Base-by-base conservation (phyloP, 2,888 invertebrate species). In the Catocala nupta region DNA sequence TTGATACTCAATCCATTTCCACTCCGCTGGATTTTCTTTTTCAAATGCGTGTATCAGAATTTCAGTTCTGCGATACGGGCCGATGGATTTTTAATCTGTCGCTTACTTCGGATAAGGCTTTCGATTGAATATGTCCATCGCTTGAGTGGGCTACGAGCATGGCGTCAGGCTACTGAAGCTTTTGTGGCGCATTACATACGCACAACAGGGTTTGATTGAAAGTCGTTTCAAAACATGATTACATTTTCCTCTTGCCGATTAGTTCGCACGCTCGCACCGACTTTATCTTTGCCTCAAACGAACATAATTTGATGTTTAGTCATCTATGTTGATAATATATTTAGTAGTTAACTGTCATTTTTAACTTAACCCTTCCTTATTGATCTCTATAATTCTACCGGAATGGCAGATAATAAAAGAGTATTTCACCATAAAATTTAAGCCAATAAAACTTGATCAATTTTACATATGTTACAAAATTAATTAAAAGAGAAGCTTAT, bases 1-100 rank as follows among this genome's bases (percentile, higher is more conserved):
- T 77, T 69, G 72, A 74, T 75, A 75, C 69, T 71, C 71, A 71
- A 73, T 76, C 67, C 67, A 51, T 71, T 81, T 75, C 70, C 74
- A 76, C 73, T 71, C 71, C 70, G 70, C 55, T 47, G 74, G 51
- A 59, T 69, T 72, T 75, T 73, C 75, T 76, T 75, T 72, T 62
- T 64, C 49, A 61, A 62, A 67, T 63, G 67, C 62, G 63, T 74
- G 44, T 71, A 65, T 71, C 59, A 63, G 57, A 54, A 60, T 74
- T 74, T 59, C 59, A 49, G 65, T 63, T 33, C 55, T 60, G 57
- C 48, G 55, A 74, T 65, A 60, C 58, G 57, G 53, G 56, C 44
- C 44, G 50, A 12, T 33, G 53, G 54, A 55, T 56, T 64, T 51
- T 54, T 73, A 65, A 74, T 73, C 63, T 71, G 74, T 68, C 68